Base-by-base conservation (phyloP, 1,140 invertebrate species). In the Parasteatoda tepidariorum region DNA sequence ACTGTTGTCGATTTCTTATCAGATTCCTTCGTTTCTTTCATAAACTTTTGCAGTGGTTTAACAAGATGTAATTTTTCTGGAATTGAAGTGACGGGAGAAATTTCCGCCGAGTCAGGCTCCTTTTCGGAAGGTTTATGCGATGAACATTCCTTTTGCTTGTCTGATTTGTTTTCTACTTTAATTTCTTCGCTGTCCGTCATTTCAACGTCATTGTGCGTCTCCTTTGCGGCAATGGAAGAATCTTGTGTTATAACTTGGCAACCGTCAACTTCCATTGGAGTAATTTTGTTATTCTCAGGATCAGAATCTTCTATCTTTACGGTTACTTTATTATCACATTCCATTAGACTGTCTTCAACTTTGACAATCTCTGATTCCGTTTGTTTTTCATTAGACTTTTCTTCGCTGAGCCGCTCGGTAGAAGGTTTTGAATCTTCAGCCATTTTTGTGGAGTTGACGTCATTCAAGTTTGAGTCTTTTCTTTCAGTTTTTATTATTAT, bases 401-500 rank as follows among this genome's bases (percentile, higher is more conserved):
- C n/a, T n/a, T n/a, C n/a, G n/a, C n/a, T n/a, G n/a, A n/a, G n/a
- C n/a, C n/a, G n/a, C n/a, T n/a, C n/a, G n/a, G n/a, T n/a, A n/a
- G n/a, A n/a, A n/a, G 11, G 18, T 31, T 55, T 71, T 30, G n/a
- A 13, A 34, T 71, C 48, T 31, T 24, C 7, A 7, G 48, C 28
- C n/a, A 48, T 30, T 57, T 57, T 57, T 18, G n/a, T 5, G 57
- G 6, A 3, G 33, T 24, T 33, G n/a, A 31, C 11, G 6, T 7
- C 2, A 28, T 57, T 55, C 26, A 24, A 15, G 28, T n/a, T 55
- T 31, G 15, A 3, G 15, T 9, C 78, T 64, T 62, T 82, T 62
- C 59, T 82, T 54, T 82, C 78, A 5, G 78, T 82, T 82, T 82
- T 82, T 18, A 82, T 82, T 33, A 82, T 82, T 34, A 82, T 82